Conservation (phyloP, 2,888 invertebrate genomes). For the Zaprionus obscuricornis region DNA sequence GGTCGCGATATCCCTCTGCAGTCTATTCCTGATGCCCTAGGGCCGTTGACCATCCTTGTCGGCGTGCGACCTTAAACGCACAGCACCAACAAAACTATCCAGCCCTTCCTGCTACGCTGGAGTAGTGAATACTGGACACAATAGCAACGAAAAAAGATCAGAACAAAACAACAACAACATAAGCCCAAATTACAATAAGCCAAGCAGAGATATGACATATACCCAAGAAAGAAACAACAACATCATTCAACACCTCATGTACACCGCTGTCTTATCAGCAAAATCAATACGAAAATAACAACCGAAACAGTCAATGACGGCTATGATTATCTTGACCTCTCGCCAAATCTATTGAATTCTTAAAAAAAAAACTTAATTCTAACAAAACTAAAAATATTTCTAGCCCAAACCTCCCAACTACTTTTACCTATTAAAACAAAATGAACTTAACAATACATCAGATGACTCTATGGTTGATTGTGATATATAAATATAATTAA, state of each 20-base stretch:
- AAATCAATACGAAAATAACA: not conserved
- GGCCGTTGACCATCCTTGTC: no score
- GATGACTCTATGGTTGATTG: slow-evolving; percentile 7
- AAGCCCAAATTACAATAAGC: slow-evolving; percentile 4
- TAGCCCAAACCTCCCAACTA: slow-evolving; percentile 1
- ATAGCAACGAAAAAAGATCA: slow-evolving; percentile 4
- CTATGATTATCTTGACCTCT: not conserved
- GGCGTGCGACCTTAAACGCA: no score
- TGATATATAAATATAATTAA: not conserved
- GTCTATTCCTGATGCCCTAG: no score
- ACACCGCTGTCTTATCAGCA: slow-evolving; percentile 6
- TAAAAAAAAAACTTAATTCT: not conserved
- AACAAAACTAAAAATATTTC: not conserved
- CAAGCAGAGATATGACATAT: not conserved
- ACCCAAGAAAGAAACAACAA: not conserved
- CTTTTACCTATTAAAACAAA: not conserved
- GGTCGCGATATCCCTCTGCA: no score
- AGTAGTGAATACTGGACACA: slow-evolving; percentile 3
- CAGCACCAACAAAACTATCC: not conserved
- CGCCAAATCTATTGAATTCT: not conserved
- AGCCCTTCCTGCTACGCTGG: slow-evolving; percentile 1
- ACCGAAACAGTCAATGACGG: not conserved
- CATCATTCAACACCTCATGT: not conserved
- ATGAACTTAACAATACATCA: not conserved
- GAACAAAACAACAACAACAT: slow-evolving; percentile 5